These are phyloP conservation scores for Hippocampus abdominalis DNA, from an alignment of 2,113 vertebrate species.

Conservation along the genomic window DNA sequence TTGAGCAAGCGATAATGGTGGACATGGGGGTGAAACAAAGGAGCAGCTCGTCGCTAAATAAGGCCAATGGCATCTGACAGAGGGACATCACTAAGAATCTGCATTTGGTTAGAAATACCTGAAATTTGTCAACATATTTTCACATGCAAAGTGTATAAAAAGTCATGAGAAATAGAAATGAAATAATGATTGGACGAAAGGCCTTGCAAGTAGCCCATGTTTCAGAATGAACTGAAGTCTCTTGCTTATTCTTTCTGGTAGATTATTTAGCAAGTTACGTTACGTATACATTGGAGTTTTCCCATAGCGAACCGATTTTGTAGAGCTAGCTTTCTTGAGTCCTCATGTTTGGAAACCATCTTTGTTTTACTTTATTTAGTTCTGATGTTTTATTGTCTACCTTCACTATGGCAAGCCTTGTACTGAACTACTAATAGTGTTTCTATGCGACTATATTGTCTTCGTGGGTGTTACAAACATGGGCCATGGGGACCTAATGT, in stretches of 20 bases:
- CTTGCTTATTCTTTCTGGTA: not conserved
- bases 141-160: not conserved
- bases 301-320: not conserved
- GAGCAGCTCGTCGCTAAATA: constrained; percentile 81
- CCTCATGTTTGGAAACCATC: not conserved
- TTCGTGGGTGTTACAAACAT: not conserved
- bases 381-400: not conserved
- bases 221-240: not conserved
- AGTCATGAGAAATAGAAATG: not conserved
- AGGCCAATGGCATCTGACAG: constrained; percentile 77
- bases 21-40: constrained; percentile 51
- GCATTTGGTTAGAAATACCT: not conserved
- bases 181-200: not conserved
- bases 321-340: too few relatives aligned
- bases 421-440: not conserved
- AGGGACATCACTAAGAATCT: not conserved
- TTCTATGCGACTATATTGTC: not conserved
- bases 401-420: not conserved
- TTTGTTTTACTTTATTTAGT: not conserved
- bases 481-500: not conserved
- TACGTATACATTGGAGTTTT: too few relatives aligned
- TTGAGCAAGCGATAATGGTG: constrained; percentile 68
- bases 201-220: not conserved
- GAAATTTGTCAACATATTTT: not conserved
- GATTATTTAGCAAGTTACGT: too few relatives aligned